Percentiles rank a stretch among this genome's conserved stretches.
phyloP scores from a whole-genome alignment of 2,797 vertebrate genomes.

The Sebastes goodei region DNA sequence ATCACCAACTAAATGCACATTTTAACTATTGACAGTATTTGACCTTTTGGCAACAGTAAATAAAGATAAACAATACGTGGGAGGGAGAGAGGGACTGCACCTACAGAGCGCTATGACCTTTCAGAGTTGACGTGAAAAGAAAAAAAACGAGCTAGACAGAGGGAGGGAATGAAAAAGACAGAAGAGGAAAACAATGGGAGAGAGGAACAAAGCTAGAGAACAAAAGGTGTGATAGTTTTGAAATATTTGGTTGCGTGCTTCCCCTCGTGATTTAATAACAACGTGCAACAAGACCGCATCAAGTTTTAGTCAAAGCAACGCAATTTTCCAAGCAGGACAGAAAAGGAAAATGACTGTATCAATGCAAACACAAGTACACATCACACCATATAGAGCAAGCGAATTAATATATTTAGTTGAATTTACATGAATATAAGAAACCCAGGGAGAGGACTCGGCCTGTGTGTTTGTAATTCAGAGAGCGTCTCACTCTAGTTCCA shows the following conservation, averaged over 20 bases:
- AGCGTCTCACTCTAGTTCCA: slow-evolving; percentile 46
- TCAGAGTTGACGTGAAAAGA: slow-evolving; percentile 20
- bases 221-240: neutral
- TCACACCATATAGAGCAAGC: neutral
- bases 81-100: neutral
- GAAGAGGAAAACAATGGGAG: neutral
- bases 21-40: slow-evolving; percentile 9
- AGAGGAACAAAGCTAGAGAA: neutral
- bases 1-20: neutral
- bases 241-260: neutral
- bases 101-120: slow-evolving; percentile 38
- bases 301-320: neutral
- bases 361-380: neutral
- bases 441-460: slow-evolving; percentile 1
- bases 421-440: slow-evolving; percentile 1
- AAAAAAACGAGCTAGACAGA: neutral
- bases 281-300: neutral
- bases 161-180: neutral
- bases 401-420: neutral
- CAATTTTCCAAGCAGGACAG: neutral
- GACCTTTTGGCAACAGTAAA: slow-evolving; percentile 27
- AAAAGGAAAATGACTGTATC: neutral
- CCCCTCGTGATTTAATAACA: neutral
- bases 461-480: slow-evolving; percentile 61
- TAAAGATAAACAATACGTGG: slow-evolving; percentile 12